Conservation (phyloP, 2,797 vertebrate genomes). For the Trematomus bernacchii region DNA sequence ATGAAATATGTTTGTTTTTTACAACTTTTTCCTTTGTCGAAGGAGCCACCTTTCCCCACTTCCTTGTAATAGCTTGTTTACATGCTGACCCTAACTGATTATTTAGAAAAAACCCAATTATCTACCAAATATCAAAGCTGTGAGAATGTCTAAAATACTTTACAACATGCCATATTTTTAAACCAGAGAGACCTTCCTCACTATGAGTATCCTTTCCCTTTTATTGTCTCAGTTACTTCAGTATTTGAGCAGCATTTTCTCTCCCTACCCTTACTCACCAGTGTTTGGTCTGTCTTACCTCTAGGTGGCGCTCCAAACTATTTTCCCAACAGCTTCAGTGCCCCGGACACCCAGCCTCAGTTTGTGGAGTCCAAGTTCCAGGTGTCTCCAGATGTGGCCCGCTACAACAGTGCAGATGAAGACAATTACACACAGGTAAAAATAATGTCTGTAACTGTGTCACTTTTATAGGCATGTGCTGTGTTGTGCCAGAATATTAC, state of each 20-base stretch:
- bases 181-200: background rate
- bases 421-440: conserved; percentile 94
- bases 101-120: too few relatives aligned
- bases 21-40: too few relatives aligned
- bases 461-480: background rate
- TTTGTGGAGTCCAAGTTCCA: conserved; percentile 77
- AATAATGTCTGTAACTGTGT: background rate
- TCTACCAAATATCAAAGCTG: background rate
- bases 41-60: background rate
- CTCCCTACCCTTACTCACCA: background rate
- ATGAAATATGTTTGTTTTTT: too few relatives aligned
- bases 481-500: background rate
- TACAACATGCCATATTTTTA: background rate
- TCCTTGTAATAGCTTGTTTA: background rate
- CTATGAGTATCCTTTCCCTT: background rate
- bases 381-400: conserved; percentile 85
- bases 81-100: too few relatives aligned
- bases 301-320: conserved; percentile 97
- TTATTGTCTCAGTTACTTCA: background rate
- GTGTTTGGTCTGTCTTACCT: conserved; percentile 28
- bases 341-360: conserved; percentile 83
- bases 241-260: background rate
- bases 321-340: conserved; percentile 96
- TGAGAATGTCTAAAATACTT: background rate
- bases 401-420: conserved; percentile 89